phyloP scores from a whole-genome alignment of 2,888 invertebrate genomes.

The Eupithecia exiguata region DNA sequence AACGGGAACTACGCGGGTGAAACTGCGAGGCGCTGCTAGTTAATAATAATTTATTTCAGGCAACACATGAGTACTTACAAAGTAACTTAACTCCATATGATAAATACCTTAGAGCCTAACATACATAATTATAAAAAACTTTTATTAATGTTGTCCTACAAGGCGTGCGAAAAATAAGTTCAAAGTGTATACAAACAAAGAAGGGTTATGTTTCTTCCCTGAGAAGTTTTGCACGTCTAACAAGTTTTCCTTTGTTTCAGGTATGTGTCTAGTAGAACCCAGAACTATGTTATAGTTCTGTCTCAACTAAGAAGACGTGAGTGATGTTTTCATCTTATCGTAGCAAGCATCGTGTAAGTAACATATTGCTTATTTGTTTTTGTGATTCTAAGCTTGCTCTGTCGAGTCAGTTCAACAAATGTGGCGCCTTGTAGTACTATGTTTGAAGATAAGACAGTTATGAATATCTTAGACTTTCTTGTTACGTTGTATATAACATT shows the following conservation, averaged over 20 bases:
- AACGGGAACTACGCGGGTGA: no score
- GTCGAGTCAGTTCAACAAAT: constrained; percentile 52
- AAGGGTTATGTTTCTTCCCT: no score
- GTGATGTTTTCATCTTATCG: constrained; percentile 12
- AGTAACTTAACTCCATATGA: no score
- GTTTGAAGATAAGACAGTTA: constrained; percentile 14
- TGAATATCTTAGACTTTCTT: neutral
- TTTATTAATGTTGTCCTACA: no score
- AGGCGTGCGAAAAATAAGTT: no score
- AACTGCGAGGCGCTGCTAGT: no score
- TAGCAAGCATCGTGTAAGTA: neutral
- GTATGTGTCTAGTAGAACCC: constrained; percentile 22
- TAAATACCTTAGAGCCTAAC: no score
- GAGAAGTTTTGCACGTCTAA: neutral
- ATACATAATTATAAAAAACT: no score
- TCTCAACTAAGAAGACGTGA: neutral
- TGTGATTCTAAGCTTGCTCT: neutral
- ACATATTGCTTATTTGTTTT: constrained; percentile 44
- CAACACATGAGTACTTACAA: no score
- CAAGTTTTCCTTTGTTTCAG: constrained; percentile 40
- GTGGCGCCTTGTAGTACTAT: constrained; percentile 54
- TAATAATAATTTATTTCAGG: no score
- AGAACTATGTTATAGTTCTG: neutral
- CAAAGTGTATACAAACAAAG: no score
- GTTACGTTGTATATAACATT: neutral